Evolutionary conservation across 2,888 invertebrate species (phyloP), one percentile per base, ranked within the genome.

Genomic region (Chrysomela aeneicollis): DNA sequence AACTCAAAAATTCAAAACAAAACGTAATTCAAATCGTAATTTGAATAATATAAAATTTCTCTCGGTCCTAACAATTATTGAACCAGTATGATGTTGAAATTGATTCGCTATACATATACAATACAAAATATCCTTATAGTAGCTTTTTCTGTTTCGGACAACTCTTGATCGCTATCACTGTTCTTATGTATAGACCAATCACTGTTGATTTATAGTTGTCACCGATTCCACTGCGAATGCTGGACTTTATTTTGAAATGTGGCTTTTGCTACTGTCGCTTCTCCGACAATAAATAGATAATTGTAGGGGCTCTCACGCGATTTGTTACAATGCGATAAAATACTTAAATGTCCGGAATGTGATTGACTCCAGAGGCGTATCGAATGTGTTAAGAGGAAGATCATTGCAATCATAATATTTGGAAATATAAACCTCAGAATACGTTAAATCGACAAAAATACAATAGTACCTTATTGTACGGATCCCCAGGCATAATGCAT

Each of bases 311-410:
- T 66, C 57, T 61, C 66, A 67, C 69, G 72, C 76, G 77, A 78
- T 78, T 78, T 78, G 78, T 78, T 79, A 77, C 78, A 77, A 74
- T 71, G 75, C 54, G 73, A 72, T 77, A 74, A 76, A 77, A 76
- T 76, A 74, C 73, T 73, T 73, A 75, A 76, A 77, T 73, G 77
- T 70, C 64, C 54, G 77, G 79, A 78, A 79, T 79, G 76, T 78
- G 77, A 79, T 79, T 78, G 78, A 75, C 73, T 75, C 54, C 42
- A 47, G 22, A 15, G 53, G 52, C 54, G 54, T 35, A 42, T 26
- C 26, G 26, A 26, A 6, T 26, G 26, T 26, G 6, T 26, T 5
- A 5, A 3, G 35, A 12, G 49, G 15, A n/a, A 9, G n/a, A 9
- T 21, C 49, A 6, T 26, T 26, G 76, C 74, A 70, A 71, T 71